These are phyloP conservation scores for Eulemur coronatus DNA, from an alignment of 2,797 vertebrate genomes.

Conservation along the genomic window DNA sequence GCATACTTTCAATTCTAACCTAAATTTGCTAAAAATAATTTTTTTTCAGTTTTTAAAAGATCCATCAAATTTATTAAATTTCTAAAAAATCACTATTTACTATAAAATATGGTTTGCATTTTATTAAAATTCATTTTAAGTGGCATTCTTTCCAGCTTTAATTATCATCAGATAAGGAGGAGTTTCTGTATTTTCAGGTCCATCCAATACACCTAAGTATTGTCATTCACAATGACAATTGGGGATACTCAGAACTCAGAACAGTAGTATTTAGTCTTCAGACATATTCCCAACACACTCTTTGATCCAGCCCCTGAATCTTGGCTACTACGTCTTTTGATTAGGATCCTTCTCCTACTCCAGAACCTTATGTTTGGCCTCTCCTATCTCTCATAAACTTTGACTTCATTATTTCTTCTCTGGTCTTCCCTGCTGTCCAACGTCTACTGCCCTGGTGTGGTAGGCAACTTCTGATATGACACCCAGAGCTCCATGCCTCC, in stretches of 20 bases:
- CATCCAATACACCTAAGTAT: neutral
- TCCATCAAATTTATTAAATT: neutral
- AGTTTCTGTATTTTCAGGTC: neutral
- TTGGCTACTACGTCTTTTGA: neutral
- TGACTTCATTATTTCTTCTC: neutral
- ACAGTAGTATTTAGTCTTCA: neutral
- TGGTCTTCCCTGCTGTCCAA: neutral
- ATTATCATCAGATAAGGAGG: neutral
- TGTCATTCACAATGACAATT: neutral
- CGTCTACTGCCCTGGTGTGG: neutral
- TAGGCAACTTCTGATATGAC: neutral
- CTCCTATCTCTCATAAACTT: neutral
- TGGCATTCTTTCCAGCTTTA: neutral
- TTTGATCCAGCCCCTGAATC: neutral
- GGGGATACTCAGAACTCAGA: neutral
- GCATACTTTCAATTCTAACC: neutral
- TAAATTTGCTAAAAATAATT: neutral
- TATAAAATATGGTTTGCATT: neutral
- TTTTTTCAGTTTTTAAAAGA: neutral
- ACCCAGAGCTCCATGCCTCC: neutral
- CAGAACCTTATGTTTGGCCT: neutral
- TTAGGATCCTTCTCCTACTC: neutral
- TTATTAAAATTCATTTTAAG: neutral
- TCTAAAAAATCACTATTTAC: neutral
- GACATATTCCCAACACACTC: neutral